These are phyloP conservation scores for Colius striatus DNA, from an alignment of 2,113 vertebrate genomes.

Conservation along the genomic window DNA sequence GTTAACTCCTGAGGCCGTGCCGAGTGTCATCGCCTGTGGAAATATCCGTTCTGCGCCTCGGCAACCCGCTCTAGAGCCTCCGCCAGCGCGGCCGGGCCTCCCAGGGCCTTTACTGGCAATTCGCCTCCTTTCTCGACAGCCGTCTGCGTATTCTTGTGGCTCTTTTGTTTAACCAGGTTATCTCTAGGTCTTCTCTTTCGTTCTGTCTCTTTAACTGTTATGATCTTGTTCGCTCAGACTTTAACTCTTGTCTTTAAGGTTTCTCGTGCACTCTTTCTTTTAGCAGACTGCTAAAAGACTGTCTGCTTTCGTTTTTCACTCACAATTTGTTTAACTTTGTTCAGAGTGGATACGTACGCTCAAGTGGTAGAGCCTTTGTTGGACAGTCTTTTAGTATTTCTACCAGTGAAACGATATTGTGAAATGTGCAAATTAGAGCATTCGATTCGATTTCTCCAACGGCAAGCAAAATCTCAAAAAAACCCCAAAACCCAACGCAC, in stretches of 20 bases:
- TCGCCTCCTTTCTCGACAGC: background rate
- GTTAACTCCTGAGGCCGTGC: no score
- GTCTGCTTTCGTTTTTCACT: background rate
- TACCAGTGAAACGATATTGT: accelerated
- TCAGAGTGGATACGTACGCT: accelerated
- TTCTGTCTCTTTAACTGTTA: accelerated
- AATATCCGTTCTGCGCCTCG: no score
- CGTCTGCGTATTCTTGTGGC: background rate
- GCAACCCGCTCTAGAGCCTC: background rate
- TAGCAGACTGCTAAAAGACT: no score
- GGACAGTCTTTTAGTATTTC: background rate
- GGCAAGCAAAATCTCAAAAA: background rate
- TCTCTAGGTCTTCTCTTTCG: background rate
- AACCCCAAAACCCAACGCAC: no score
- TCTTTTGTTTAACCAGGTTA: background rate
- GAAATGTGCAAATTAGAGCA: background rate
- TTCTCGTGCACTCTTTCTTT: background rate
- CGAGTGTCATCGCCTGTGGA: no score
- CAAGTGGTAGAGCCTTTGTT: background rate
- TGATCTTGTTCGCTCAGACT: accelerated
- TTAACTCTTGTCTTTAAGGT: background rate
- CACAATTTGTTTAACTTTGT: background rate
- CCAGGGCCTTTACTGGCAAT: accelerated
- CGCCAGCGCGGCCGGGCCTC: accelerated
- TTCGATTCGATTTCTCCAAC: background rate